Conservation (phyloP, 2,113 vertebrate species). For the Todiramphus chloris region DNA sequence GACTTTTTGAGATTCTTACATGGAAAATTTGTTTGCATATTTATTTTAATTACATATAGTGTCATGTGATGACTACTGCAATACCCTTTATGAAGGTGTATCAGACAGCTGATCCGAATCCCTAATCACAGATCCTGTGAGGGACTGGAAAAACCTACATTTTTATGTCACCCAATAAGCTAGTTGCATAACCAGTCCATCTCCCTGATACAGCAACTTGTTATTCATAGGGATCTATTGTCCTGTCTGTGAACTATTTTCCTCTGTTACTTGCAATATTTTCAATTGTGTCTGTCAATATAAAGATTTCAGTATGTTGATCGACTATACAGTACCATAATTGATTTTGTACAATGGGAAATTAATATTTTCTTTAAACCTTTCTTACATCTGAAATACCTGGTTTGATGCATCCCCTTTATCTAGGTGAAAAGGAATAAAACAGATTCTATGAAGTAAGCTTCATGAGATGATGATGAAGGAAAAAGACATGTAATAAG, state of each 20-base stretch:
- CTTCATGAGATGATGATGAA: background rate
- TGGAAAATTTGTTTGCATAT: background rate
- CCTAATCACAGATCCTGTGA: background rate
- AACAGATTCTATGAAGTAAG: background rate
- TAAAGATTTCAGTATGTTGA: background rate
- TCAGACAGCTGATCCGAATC: background rate
- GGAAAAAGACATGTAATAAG: background rate
- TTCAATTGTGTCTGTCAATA: background rate
- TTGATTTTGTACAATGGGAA: background rate
- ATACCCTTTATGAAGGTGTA: too few species aligned
- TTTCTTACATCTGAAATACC: background rate
- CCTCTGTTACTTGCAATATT: background rate
- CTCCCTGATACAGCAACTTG: background rate
- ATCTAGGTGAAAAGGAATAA: background rate
- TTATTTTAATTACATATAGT: background rate
- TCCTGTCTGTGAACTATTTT: background rate
- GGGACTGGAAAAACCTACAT: background rate
- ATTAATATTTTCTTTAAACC: background rate
- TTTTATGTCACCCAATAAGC: background rate
- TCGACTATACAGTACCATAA: background rate
- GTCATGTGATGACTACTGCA: too few species aligned
- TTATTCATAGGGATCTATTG: background rate
- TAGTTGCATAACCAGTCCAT: background rate
- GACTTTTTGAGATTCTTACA: background rate
- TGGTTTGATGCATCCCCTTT: background rate